phyloP scores from a whole-genome alignment of 2,797 vertebrate species.

The Notamacropus eugenii region DNA sequence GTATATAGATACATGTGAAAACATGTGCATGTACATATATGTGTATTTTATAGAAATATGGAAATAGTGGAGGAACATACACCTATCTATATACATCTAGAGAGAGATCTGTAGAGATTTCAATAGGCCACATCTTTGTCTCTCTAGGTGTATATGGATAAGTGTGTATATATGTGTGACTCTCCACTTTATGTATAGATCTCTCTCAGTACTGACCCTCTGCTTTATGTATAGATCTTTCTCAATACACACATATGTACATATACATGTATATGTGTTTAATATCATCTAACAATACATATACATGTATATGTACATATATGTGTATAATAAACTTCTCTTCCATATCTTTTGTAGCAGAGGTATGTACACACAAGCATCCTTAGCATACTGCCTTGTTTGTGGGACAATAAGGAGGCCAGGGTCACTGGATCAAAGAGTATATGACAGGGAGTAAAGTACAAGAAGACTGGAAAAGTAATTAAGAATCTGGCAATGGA shows the following conservation, averaged over 20 bases:
- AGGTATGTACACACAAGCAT: neutral
- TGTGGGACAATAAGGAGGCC: neutral
- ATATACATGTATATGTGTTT: neutral
- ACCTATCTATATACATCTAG: neutral
- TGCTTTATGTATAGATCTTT: neutral
- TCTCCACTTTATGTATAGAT: too few species aligned
- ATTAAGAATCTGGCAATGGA: neutral
- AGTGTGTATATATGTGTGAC: neutral
- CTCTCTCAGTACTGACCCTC: too few species aligned
- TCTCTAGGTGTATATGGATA: neutral
- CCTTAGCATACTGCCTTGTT: neutral
- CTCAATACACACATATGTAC: neutral
- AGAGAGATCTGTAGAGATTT: neutral
- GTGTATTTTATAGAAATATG: slow-evolving; percentile 18
- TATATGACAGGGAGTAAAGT: neutral
- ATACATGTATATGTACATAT: neutral
- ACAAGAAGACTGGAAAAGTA: neutral
- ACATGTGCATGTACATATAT: neutral
- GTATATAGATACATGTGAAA: neutral
- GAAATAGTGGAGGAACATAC: neutral
- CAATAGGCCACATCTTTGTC: neutral
- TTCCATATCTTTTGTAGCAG: neutral
- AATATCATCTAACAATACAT: neutral
- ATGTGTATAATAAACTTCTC: neutral
- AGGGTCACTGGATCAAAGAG: neutral